Base-by-base conservation (phyloP, 2,888 invertebrate genomes). In the Drosophila crucigera region DNA sequence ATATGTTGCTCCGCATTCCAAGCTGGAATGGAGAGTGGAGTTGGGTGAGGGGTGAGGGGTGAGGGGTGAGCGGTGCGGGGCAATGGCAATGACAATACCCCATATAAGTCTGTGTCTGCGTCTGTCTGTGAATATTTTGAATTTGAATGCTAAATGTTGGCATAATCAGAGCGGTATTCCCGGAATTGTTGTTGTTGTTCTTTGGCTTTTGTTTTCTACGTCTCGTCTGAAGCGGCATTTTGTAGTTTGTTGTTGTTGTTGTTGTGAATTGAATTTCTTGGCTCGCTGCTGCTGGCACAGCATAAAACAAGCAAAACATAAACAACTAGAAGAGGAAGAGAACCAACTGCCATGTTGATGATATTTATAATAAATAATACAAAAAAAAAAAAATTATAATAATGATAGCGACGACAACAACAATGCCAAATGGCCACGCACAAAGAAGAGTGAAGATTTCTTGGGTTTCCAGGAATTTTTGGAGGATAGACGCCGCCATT, bases 151-250 rank as follows among this genome's bases (percentile, higher is more conserved):
- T 56, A 39, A 39, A 55, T 58, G 50, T 64, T 72, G 61, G 50
- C 30, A 62, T 58, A 52, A 25, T 41, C 22, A 52, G 28, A 33
- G n/a, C 11, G 30, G 30, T 72, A 76, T 89, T 86, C 86, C 77
- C 56, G 80, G 86, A 86, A 86, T 86, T 89, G 28, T 14, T 39
- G 28, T 56, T 56, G 39, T 7, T n/a, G 30, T 7, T 30, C 7
- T 86, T 86, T 80, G 83, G 74, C 82, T 88, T 85, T 82, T 84
- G 84, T 82, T 80, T 80, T 81, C 73, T 53, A 59, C 58, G 56
- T 28, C 50, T 61, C 71, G 78, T 80, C 69, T 80, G 73, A 60
- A 62, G 78, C 68, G 71, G 68, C 67, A 39, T 76, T 69, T 25
- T 76, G 61, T 52, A 30, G 70, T 47, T 73, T 76, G 14, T 16